Evolutionary conservation across 2,113 vertebrate genomes (phyloP).

Genomic region (Planiliza haematocheilus): DNA sequence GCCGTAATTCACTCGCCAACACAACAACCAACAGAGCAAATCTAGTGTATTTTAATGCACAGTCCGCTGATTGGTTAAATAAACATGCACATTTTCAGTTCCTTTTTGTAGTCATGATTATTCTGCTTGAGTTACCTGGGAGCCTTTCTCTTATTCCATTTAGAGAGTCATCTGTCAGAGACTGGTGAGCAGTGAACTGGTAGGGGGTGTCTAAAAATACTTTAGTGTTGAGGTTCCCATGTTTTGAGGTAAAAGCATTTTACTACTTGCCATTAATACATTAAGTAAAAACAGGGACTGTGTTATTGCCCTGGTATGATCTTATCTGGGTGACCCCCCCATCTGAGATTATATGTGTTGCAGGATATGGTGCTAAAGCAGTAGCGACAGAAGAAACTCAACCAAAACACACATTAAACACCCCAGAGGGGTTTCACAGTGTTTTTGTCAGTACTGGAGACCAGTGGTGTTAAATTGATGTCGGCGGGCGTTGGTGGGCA

Average conservation of each 20-base stretch:
- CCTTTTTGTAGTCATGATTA: slow-evolving; percentile 19
- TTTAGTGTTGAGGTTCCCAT: neutral
- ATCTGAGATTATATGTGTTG: neutral
- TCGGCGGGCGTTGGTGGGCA: slow-evolving; percentile 28
- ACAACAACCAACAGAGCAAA: neutral
- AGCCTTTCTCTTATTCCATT: slow-evolving; percentile 26
- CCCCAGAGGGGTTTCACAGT: neutral
- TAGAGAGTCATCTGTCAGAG: slow-evolving; percentile 17
- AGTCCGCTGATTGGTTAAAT: neutral
- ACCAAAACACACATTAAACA: neutral
- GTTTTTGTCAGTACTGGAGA: neutral
- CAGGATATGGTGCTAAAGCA: neutral
- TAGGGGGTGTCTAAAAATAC: neutral
- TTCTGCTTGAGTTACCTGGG: slow-evolving; percentile 19
- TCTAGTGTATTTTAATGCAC: neutral
- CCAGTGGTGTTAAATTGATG: slow-evolving; percentile 23
- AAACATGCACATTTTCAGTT: slow-evolving; percentile 34
- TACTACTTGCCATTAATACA: neutral
- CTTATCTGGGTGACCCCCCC: slow-evolving; percentile 14
- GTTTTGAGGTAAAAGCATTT: slow-evolving; percentile 1
- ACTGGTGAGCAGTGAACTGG: neutral
- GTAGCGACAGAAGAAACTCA: neutral
- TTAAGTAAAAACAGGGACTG: neutral
- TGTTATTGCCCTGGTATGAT: neutral
- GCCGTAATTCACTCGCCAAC: slow-evolving; percentile 28